Base-by-base conservation (phyloP, 35 echinoderm and acorn worm genomes). In the Strongylocentrotus purpuratus region DNA sequence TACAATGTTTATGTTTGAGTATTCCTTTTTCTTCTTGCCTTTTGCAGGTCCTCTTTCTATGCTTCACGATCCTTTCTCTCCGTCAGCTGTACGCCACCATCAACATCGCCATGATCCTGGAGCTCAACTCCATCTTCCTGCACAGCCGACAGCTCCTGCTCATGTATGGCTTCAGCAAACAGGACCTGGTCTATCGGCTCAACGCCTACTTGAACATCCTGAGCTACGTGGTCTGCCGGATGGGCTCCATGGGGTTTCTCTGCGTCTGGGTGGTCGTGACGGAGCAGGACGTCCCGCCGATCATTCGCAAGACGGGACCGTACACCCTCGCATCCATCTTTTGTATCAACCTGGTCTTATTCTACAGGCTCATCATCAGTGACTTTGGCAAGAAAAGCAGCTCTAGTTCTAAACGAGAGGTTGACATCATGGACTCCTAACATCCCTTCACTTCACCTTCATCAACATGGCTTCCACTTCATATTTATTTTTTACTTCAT, bases 101-200 rank as follows among this genome's bases (percentile, higher is more conserved):
- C n/a, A 61, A 94, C 11, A 94, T 97, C 22, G 92, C 95, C 7
- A 93, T 97, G 33, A 32, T 97, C 25, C 92, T 95, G 18, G 98
- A 99, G 88, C 58, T 97, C n/a, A 97, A 97, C 93, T 95, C 94
- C 65, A 96, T 99, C 15, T 99, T 99, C 93, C 97, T 99, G 9
- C 98, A 99, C 46, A 61, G 90, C 18, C 92, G 98, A 33, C 98
- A 99, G 71, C 61, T 99, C 47, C 93, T 99, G 15, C 94, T 97
- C 4, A 99, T 99, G 97, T 94, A 94, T 59, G 95, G 96, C 33
- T 94, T 91, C 65, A 71, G 94, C 14, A 99, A 97, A 61, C 55
- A 90, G 33, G 91, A 94, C 28, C 15, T 88, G 7, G 47, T 89
- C 32, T 99, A 99, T 85, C 35, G 47, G 28, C 28, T 97, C 22